Evolutionary conservation across 30 jellyfish, hydroid and myxozoan genomes (phyloP), one percentile per base, ranked within the genome.

Genomic region (Chironex yamaguchii): DNA sequence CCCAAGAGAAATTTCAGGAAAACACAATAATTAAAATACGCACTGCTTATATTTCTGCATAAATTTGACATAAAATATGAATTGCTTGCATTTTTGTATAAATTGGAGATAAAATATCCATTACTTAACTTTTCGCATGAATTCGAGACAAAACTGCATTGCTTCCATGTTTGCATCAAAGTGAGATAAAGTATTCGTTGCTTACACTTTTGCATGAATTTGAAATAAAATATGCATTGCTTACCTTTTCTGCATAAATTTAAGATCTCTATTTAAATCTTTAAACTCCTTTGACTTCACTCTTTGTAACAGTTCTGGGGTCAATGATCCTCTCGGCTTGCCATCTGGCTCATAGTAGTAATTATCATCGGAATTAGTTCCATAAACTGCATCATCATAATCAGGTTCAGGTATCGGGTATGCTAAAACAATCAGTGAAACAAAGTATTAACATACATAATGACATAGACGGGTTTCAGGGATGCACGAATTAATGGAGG

Each of bases 281-380:
- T 86, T 74, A 36, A 71, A 88, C 31, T 86, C 96, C 67, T 65
- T 86, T 0, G 96, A 86, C 96, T 71, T 74, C 90, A 74, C 66
- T 24, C 74, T 52, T 76, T 88, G 70, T 28, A 86, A 71, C 31
- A 73, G 89, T 33, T 76, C 90, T 14, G 96, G 96, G 29, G 86
- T 54, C 2, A 86, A 49, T 22, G 9, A 6, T 42, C 58, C 58
- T 42, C 58, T 42, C 9, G 17, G 58, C 58, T 17, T 6, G 9
- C 17, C 58, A 42, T 42, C 17, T 42, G 58, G 58, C 13, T 42
- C 58, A 42, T 17, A 6, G 17, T 17, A 9, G 17, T 42, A 42
- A 42, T 42, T 17, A 42, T 17, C 9, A 17, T 42, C 13, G 9
- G 9, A 6, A 42, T 42, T 42, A 6, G 58, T 42, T 6, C 58